Evolutionary conservation across 2,797 vertebrate genomes (phyloP).

Genomic region (Gila robusta): DNA sequence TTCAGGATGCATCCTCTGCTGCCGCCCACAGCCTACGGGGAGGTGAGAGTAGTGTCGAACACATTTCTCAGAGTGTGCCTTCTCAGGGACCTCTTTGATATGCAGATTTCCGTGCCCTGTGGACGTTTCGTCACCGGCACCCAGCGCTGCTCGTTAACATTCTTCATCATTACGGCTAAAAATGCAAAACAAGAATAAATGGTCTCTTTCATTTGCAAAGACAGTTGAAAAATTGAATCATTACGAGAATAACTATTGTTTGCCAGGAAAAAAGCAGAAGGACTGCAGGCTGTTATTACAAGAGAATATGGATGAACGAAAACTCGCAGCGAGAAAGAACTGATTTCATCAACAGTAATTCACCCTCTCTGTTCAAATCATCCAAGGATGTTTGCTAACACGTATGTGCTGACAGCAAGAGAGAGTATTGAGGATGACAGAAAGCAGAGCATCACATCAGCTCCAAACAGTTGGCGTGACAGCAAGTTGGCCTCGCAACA

Average conservation of each 20-base stretch:
- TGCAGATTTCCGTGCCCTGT: conserved; percentile 69
- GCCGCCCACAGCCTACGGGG: conserved; percentile 58
- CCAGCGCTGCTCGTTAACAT: conserved; percentile 69
- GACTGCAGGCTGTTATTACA: conserved; percentile 63
- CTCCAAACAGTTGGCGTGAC: conserved; percentile 37
- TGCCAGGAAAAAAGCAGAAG: conserved; percentile 65
- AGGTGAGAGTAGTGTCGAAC: conserved; percentile 54
- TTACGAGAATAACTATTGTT: conserved; percentile 69
- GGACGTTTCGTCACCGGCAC: conserved; percentile 59
- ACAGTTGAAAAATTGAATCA: conserved; percentile 73
- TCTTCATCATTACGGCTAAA: conserved; percentile 69
- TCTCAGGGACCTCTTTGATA: conserved; percentile 70
- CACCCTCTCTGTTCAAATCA: conserved; percentile 45
- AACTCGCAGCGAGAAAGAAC: conserved; percentile 34
- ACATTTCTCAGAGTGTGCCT: conserved; percentile 64
- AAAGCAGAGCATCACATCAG: conserved; percentile 33
- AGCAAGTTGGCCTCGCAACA: conserved; percentile 42
- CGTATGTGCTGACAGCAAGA: conserved; percentile 39
- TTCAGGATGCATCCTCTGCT: conserved; percentile 53
- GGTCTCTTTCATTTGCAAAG: conserved; percentile 62
- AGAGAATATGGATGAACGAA: conserved; percentile 72
- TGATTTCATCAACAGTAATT: conserved; percentile 47
- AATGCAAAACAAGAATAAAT: conserved; percentile 73
- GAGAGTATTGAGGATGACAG: conserved; percentile 37
- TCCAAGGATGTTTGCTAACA: conserved; percentile 47